A percentile compares a stretch with the other conserved stretches of the same genome.
Evolutionary conservation across 2,888 invertebrate genomes (phyloP).

Genomic region (Eupsilia transversa): DNA sequence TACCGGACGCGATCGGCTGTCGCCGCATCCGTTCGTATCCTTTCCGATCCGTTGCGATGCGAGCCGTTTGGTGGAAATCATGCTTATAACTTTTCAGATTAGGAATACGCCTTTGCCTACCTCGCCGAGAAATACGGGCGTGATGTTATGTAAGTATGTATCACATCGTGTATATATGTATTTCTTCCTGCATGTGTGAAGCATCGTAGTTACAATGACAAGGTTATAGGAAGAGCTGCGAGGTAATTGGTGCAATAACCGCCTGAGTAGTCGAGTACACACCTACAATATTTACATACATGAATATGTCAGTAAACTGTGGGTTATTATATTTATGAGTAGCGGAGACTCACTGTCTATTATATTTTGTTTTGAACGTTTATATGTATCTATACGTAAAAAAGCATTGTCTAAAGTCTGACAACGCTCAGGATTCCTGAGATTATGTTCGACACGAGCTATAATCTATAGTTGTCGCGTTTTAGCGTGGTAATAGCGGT

Average conservation of each 20-base stretch:
- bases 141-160: background rate
- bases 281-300: conserved; percentile 52
- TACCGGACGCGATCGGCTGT: too few relatives aligned
- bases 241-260: conserved; percentile 48
- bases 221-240: conserved; percentile 36
- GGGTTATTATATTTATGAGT: conserved; percentile 30
- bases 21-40: too few relatives aligned
- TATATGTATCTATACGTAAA: too few relatives aligned
- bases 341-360: conserved; percentile 27
- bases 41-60: too few relatives aligned
- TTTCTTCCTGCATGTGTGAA: background rate
- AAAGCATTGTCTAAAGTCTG: too few relatives aligned
- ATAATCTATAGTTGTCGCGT: too few relatives aligned
- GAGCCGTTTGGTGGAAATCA: too few relatives aligned
- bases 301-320: conserved; percentile 55
- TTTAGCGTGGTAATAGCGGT: too few relatives aligned
- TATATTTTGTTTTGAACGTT: conserved; percentile 6
- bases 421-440: too few relatives aligned
- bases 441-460: too few relatives aligned
- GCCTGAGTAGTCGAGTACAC: conserved; percentile 25
- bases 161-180: too few relatives aligned
- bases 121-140: background rate
- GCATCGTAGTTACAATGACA: conserved; percentile 4
- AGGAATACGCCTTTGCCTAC: background rate
- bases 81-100: too few relatives aligned